Conservation (phyloP, 2,113 vertebrate species). For the Ploceus nigricollis region DNA sequence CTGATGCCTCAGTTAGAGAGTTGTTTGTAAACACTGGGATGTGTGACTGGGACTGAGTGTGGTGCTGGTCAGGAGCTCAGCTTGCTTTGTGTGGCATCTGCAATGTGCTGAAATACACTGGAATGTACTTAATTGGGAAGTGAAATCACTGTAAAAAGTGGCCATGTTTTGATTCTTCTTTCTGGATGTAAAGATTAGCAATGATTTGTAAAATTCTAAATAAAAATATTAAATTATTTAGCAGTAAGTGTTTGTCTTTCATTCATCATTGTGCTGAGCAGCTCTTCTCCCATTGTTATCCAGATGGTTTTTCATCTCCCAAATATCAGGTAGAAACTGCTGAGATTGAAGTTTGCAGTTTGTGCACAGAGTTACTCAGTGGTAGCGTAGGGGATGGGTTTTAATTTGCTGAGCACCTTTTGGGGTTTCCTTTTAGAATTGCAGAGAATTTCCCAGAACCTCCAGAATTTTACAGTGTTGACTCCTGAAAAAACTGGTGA, state of each 20-base stretch:
- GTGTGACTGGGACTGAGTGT: not conserved
- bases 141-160: not conserved
- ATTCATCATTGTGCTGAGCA: not conserved
- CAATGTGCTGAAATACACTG: not conserved
- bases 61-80: not conserved
- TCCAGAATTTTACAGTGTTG: not conserved
- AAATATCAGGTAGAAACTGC: not conserved
- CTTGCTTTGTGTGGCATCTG: not conserved
- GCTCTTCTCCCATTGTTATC: not conserved
- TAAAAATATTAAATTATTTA: conserved; percentile 42
- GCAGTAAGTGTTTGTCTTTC: conserved; percentile 57
- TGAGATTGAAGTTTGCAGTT: not conserved
- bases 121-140: not conserved
- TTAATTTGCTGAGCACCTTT: not conserved
- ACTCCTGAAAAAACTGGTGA: not conserved
- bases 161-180: not conserved
- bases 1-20: not conserved
- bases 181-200: not conserved
- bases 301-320: not conserved
- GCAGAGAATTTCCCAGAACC: not conserved
- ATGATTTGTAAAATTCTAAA: conserved; percentile 16
- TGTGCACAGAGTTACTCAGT: not conserved
- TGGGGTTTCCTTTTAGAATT: not conserved
- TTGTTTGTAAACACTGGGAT: not conserved
- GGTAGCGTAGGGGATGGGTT: not conserved